Percentiles rank a stretch among this genome's conserved stretches.
Conservation (phyloP, 2,113 vertebrate genomes). For the Etheostoma spectabile region DNA sequence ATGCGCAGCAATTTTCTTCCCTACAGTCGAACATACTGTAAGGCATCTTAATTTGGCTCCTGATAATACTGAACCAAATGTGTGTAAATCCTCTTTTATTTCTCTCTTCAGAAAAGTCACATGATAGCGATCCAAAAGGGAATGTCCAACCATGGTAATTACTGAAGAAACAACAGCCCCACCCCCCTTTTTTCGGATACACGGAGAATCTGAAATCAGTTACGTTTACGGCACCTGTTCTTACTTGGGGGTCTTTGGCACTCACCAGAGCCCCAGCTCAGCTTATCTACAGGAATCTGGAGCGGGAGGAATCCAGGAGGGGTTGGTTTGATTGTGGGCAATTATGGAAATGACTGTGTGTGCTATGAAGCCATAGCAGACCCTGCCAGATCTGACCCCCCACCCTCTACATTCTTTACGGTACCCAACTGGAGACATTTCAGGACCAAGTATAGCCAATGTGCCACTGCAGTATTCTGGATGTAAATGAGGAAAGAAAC, state of each 20-base stretch:
- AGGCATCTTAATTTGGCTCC: conserved; percentile 72
- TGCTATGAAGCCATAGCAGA: conserved; percentile 71
- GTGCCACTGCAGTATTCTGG: conserved; percentile 43
- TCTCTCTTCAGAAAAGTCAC: conserved; percentile 73
- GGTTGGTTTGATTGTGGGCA: conserved; percentile 84
- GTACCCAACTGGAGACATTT: conserved; percentile 71
- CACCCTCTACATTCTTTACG: conserved; percentile 71
- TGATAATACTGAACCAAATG: conserved; percentile 74
- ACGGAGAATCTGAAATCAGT: conserved; percentile 77
- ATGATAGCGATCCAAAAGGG: conserved; percentile 74
- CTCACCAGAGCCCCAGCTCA: conserved; percentile 75
- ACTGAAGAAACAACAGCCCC: conserved; percentile 56
- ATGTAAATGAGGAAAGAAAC: conserved; percentile 48
- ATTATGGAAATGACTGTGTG: conserved; percentile 83
- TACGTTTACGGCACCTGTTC: conserved; percentile 83
- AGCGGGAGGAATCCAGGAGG: conserved; percentile 80
- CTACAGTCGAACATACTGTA: conserved; percentile 42
- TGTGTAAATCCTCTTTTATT: conserved; percentile 77
- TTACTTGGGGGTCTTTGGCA: conserved; percentile 83
- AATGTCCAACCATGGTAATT: conserved; percentile 73
- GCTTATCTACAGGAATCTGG: conserved; percentile 84
- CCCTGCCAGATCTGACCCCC: conserved; percentile 71
- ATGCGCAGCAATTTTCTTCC: conserved; percentile 58
- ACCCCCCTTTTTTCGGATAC: conserved; percentile 24
- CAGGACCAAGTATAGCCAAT: conserved; percentile 70